Base-by-base conservation (phyloP, 2,888 invertebrate genomes). In the Sceliomorpha sp. region DNA sequence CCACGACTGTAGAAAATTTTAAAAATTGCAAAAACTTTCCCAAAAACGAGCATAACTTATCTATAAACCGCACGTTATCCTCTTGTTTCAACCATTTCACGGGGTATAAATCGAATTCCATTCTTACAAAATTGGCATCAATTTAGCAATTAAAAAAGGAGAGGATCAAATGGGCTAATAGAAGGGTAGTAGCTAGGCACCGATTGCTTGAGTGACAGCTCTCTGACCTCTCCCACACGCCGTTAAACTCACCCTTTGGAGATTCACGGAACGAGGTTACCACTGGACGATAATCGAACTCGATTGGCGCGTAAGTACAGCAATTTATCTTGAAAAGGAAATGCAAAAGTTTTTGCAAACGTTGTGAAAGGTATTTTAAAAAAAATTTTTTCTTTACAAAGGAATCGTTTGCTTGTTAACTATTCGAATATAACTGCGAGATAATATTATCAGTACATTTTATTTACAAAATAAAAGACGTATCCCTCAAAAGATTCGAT, bases 101-200 rank as follows among this genome's bases (percentile, higher is more conserved):
- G 32, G 39, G 17, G 20, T 44, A 48, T 56, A 39, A 53, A 56
- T 73, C 42, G 51, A 71, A 70, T 67, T 72, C 59, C 62, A 67
- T 62, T 70, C 70, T 47, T 48, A 29, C 81, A 74, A 87, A 88
- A 88, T 88, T 88, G 86, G 82, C 87, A 79, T 81, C 87, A 88
- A 88, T 88, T 88, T 88, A 80, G 82, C 84, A 88, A 88, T 88
- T 88, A 87, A 84, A 86, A 84, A 79, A 76, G 78, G 76, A 78
- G 68, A 40, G 70, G 71, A 14, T 71, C 62, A 80, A 84, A 82
- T 81, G 84, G 34, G 80, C 79, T 88, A 88, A 88, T 88, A 77
- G 84, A 75, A 81, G 88, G 88, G 64, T 70, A 85, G 85, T 70
- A 85, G 85, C 84, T 83, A 85, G 85, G 83, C 83, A 82, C 81